Evolutionary conservation across 2,113 vertebrate species (phyloP).

Genomic region (Nicator chloris): DNA sequence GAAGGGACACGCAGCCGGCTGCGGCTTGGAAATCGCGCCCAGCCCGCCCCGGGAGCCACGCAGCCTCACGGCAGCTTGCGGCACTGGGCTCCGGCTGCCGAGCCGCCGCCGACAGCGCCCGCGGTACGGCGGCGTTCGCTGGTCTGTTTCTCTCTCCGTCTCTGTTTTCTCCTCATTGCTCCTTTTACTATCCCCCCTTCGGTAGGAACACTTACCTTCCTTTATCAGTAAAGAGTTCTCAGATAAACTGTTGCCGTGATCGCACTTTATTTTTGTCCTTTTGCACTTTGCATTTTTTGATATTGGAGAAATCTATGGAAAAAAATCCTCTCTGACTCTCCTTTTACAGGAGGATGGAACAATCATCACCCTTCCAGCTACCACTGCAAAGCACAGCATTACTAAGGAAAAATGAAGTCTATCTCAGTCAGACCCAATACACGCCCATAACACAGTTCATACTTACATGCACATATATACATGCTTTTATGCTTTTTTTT

Average conservation of each 20-base stretch:
- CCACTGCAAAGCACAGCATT: background rate
- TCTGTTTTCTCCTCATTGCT: background rate
- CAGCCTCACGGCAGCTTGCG: too few relatives aligned
- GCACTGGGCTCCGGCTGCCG: background rate
- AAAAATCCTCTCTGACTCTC: background rate
- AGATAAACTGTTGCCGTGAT: accelerated
- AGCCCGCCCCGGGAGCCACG: too few relatives aligned
- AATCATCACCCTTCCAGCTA: background rate
- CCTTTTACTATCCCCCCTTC: accelerated
- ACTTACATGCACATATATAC: background rate
- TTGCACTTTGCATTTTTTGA: background rate
- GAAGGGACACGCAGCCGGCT: too few relatives aligned
- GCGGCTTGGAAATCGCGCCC: too few relatives aligned
- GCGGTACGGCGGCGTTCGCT: accelerated
- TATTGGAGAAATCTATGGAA: background rate
- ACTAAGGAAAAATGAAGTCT: background rate
- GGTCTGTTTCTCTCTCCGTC: too few relatives aligned
- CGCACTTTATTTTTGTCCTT: background rate
- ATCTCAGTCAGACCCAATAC: background rate
- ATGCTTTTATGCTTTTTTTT: background rate
- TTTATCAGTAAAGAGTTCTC: background rate
- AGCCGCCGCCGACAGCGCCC: background rate
- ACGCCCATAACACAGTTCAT: background rate
- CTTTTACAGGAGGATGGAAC: background rate
- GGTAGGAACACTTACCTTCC: background rate